These are phyloP conservation scores for Palythoa caribaeorum DNA, from an alignment of 92 coral and sea anemone genomes.

Conservation along the genomic window DNA sequence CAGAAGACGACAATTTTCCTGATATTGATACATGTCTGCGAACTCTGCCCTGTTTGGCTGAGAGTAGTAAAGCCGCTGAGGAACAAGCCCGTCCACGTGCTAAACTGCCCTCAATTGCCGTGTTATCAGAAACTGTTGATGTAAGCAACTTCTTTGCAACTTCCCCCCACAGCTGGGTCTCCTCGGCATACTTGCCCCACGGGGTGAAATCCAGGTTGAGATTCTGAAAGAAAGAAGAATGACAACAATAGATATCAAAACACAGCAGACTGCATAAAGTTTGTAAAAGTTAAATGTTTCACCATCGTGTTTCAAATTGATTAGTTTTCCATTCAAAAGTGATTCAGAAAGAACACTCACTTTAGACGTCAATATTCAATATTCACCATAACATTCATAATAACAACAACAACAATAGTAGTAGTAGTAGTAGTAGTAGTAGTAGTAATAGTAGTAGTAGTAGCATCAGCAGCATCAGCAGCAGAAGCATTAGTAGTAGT, in stretches of 20 bases:
- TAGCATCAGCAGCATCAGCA: too few relatives aligned
- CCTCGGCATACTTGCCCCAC: slow-evolving; percentile 97
- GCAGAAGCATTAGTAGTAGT: too few relatives aligned
- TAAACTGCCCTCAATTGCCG: slow-evolving; percentile 53
- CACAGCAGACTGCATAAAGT: not conserved
- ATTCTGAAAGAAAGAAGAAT: slow-evolving; percentile 25
- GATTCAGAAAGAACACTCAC: too few relatives aligned
- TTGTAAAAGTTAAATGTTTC: not conserved
- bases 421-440: too few relatives aligned
- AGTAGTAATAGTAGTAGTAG: too few relatives aligned
- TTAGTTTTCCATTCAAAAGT: too few relatives aligned
- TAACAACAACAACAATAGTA: too few relatives aligned
- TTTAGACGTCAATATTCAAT: too few relatives aligned
- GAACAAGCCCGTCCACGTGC: slow-evolving; percentile 80
- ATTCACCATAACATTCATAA: too few relatives aligned
- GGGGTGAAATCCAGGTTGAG: slow-evolving; percentile 89
- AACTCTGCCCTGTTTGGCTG: slow-evolving; percentile 53
- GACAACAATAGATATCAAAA: not conserved
- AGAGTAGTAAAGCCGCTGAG: slow-evolving; percentile 62
- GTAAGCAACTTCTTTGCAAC: slow-evolving; percentile 81
- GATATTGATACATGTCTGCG: slow-evolving; percentile 67
- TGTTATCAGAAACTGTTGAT: slow-evolving; percentile 61
- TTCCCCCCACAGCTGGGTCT: slow-evolving; percentile 90
- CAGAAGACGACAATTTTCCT: slow-evolving; percentile 78
- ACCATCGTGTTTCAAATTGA: too few relatives aligned